These are phyloP conservation scores for Poecile montanus DNA, from an alignment of 2,797 vertebrate species.

Conservation along the genomic window DNA sequence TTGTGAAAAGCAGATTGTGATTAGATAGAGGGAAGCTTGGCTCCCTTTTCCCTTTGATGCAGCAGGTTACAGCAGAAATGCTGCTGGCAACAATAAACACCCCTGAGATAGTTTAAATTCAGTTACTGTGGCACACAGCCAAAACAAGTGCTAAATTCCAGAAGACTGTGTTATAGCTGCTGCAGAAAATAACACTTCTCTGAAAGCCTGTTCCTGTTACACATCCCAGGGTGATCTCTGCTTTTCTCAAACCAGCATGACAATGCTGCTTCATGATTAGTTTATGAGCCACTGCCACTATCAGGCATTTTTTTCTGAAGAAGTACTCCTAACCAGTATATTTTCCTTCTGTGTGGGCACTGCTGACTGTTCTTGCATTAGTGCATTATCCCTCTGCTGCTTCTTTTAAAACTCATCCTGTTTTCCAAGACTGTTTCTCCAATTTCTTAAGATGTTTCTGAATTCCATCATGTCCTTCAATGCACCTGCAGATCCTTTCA, in stretches of 20 bases:
- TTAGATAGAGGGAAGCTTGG: background rate
- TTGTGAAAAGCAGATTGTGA: background rate
- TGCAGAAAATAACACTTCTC: background rate
- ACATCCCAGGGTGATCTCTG: background rate
- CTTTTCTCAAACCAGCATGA: background rate
- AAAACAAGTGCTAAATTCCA: background rate
- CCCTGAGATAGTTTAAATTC: background rate
- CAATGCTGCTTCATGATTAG: background rate
- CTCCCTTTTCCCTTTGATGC: background rate
- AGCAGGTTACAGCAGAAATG: background rate
- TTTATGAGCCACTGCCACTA: background rate
- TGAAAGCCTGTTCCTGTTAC: background rate
- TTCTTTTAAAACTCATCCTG: background rate
- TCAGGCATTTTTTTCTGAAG: background rate
- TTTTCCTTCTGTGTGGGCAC: background rate
- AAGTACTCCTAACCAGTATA: background rate
- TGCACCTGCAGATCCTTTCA: background rate
- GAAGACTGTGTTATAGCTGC: background rate
- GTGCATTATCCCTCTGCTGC: background rate
- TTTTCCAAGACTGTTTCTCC: background rate
- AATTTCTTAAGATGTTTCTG: background rate
- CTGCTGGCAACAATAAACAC: background rate
- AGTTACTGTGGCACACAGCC: background rate
- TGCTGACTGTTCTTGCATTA: background rate
- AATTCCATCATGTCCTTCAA: background rate